These are phyloP conservation scores for Macaria liturata DNA, from an alignment of 2,888 invertebrate species.

Conservation along the genomic window DNA sequence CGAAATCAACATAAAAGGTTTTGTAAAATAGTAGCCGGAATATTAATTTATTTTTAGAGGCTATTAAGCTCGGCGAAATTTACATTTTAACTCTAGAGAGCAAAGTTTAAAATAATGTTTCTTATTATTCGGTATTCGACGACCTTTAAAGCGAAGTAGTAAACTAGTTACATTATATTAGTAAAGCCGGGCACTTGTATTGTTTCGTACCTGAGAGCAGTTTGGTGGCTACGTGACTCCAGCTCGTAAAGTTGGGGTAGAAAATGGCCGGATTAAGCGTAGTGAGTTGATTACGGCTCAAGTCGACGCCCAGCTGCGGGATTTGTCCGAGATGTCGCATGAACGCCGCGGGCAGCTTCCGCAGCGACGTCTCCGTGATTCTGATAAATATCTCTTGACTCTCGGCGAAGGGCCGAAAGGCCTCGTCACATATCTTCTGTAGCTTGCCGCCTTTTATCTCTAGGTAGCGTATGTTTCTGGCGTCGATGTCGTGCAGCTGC, in stretches of 20 bases:
- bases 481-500: constrained; percentile 90
- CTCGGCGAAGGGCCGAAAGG: constrained; percentile 88
- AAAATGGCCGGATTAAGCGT: constrained; percentile 92
- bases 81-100: constrained; percentile 22
- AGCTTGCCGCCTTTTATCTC: constrained; percentile 91
- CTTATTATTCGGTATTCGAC: constrained; percentile 17
- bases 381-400: constrained; percentile 90
- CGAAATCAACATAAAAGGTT: constrained; percentile 19
- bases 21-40: constrained; percentile 18
- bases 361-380: constrained; percentile 90
- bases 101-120: constrained; percentile 22
- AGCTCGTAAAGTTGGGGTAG: constrained; percentile 93
- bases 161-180: constrained; percentile 3
- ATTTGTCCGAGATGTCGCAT: constrained; percentile 90
- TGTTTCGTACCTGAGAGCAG: constrained; percentile 88
- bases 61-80: constrained; percentile 21
- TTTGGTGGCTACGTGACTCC: constrained; percentile 94
- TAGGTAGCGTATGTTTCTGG: constrained; percentile 90
- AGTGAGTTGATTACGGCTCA: constrained; percentile 91
- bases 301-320: constrained; percentile 91
- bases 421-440: constrained; percentile 89
- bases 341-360: constrained; percentile 90
- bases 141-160: constrained; percentile 10
- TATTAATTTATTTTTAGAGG: constrained; percentile 22
- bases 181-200: not conserved